phyloP scores from a whole-genome alignment of 1,140 invertebrate species.

The Medauroidea extradentata region DNA sequence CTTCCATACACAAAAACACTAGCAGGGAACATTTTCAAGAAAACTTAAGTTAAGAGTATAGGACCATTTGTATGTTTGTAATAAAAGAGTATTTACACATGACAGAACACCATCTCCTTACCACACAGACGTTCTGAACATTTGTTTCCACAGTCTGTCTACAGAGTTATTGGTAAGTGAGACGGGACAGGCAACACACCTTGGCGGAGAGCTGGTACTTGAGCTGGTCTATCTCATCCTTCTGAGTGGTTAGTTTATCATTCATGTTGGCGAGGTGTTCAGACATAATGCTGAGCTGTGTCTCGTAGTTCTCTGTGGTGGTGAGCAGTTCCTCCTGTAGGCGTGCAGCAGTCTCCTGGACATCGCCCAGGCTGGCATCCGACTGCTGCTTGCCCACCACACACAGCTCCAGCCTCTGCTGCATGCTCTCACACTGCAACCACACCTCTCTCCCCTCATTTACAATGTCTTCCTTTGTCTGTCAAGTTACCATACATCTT shows the following conservation, averaged over 20 bases:
- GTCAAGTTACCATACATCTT: no score
- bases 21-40: no score
- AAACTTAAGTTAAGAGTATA: no score
- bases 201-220: constrained; percentile 22
- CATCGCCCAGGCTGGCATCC: constrained; percentile 48
- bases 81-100: no score
- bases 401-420: constrained; percentile 37
- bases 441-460: no score
- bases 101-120: no score
- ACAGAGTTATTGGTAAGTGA: neutral
- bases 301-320: constrained; percentile 78
- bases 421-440: constrained; percentile 3
- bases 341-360: constrained; percentile 29
- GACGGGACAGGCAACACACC: neutral
- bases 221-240: constrained; percentile 66
- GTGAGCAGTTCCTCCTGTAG: constrained; percentile 53
- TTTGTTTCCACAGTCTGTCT: no score
- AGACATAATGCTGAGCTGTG: constrained; percentile 83
- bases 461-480: no score
- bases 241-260: constrained; percentile 76
- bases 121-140: no score
- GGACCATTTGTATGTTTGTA: no score
- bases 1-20: no score
- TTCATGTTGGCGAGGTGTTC: constrained; percentile 90
- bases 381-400: constrained; percentile 34